These are phyloP conservation scores for Oncopodura yosiiana DNA, from an alignment of 1,140 invertebrate genomes.

Conservation along the genomic window DNA sequence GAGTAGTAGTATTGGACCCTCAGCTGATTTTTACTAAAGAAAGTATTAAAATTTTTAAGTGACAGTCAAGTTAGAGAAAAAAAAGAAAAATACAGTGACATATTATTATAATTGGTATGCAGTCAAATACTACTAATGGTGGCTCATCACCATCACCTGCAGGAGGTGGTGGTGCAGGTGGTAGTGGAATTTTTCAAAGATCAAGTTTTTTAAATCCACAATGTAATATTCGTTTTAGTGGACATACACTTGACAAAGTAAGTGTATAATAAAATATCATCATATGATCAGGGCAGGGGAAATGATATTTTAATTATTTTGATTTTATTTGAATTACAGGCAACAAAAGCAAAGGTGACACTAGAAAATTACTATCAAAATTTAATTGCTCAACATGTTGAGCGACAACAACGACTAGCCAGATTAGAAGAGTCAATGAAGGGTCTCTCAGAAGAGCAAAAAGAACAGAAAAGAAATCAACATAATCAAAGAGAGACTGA, in stretches of 20 bases:
- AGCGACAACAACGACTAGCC: slow-evolving; percentile 86
- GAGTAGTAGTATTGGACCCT: no score
- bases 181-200: not conserved
- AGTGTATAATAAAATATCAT: no score
- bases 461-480: slow-evolving; percentile 77
- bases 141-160: no score
- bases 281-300: no score
- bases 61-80: no score
- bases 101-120: no score
- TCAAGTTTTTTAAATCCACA: slow-evolving; percentile 41
- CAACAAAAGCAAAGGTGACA: slow-evolving; percentile 96
- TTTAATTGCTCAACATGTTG: slow-evolving; percentile 90
- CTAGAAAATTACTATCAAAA: slow-evolving; percentile 99
- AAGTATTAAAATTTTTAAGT: no score
- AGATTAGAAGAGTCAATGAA: slow-evolving; percentile 89
- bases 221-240: slow-evolving; percentile 77
- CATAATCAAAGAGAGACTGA: slow-evolving; percentile 98
- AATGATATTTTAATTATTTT: no score
- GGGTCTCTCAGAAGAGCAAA: slow-evolving; percentile 71
- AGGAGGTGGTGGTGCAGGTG: not conserved
- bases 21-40: no score
- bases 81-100: no score
- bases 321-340: no score
- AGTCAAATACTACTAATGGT: no score
- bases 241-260: slow-evolving; percentile 96